Evolutionary conservation across 1,140 invertebrate genomes (phyloP), one percentile per base, ranked within the genome.

Genomic region (Zaprionus gabonicus): DNA sequence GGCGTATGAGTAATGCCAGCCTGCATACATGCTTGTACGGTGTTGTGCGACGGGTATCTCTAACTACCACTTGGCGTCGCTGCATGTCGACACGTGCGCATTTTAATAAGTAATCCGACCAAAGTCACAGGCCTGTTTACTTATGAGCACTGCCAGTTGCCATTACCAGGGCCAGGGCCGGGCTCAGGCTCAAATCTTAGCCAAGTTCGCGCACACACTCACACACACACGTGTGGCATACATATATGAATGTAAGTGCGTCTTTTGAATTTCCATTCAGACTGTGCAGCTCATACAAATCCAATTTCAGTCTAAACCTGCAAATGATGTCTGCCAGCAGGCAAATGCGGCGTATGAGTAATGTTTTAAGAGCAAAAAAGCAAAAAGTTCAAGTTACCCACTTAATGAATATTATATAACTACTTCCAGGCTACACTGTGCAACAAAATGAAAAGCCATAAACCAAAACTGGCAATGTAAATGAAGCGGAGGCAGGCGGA

Each of bases 1-100:
- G 58, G 58, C 84, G 76, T 90, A 90, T 90, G 79, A 74, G 85
- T 74, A 78, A 73, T 66, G 58, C 63, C 55, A 17, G 44, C 73
- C 25, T 71, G 70, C 80, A 81, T 74, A 78, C 78, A 73, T 81
- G 72, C 56, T 74, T n/a, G n/a, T n/a, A n/a, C 7, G 20, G 4
- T 9, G 17, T 6, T 4, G 57, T 25, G 60, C 69, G 82, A 55
- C 46, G 83, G 51, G 84, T 83, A 78, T 83, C 73, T 75, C 77
- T 71, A 83, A 82, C 80, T 87, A 78, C 80, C 84, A 83, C 80
- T 83, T 87, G 80, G 85, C 63, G 55, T 70, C 67, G 71, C 71
- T 88, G 85, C 84, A 84, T 63, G 84, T 81, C 75, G 81, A 90
- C 84, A 88, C 85, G 84, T 88, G 75, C 85, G 75, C 71, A 79